Percentiles rank a stretch among this genome's conserved stretches.
These are phyloP conservation scores for Pantherophis vulpinus DNA, from an alignment of 2,797 vertebrate genomes.

Conservation along the genomic window DNA sequence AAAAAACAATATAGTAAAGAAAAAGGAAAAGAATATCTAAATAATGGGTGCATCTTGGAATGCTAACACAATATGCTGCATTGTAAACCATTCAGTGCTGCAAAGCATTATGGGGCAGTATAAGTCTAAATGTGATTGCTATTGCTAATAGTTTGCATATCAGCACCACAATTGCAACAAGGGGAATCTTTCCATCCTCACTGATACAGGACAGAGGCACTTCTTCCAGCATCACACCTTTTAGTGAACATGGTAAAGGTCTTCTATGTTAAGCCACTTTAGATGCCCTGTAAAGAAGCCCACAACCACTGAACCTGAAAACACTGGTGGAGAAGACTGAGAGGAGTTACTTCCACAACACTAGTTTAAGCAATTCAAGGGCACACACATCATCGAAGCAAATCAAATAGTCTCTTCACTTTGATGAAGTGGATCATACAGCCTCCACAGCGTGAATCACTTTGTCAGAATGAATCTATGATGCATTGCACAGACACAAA, in stretches of 20 bases:
- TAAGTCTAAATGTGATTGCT: neutral
- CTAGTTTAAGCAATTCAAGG: neutral
- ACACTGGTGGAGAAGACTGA: neutral
- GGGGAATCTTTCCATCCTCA: neutral
- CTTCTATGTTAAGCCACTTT: neutral
- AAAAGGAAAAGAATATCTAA: no score
- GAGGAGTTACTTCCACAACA: neutral
- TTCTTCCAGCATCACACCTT: neutral
- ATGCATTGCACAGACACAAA: neutral
- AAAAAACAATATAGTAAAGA: neutral
- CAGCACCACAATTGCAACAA: neutral
- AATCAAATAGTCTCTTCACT: neutral
- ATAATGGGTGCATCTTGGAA: no score
- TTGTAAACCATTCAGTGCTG: no score
- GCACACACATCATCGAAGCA: neutral
- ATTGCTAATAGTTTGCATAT: neutral
- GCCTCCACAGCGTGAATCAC: neutral
- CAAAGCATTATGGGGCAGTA: no score
- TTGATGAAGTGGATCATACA: neutral
- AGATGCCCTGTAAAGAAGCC: neutral
- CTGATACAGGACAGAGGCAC: neutral
- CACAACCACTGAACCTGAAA: neutral
- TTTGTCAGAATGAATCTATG: neutral
- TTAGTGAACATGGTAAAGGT: neutral
- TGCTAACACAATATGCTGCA: no score